Conservation (phyloP, 1,140 invertebrate genomes). For the Diabrotica undecimpunctata region DNA sequence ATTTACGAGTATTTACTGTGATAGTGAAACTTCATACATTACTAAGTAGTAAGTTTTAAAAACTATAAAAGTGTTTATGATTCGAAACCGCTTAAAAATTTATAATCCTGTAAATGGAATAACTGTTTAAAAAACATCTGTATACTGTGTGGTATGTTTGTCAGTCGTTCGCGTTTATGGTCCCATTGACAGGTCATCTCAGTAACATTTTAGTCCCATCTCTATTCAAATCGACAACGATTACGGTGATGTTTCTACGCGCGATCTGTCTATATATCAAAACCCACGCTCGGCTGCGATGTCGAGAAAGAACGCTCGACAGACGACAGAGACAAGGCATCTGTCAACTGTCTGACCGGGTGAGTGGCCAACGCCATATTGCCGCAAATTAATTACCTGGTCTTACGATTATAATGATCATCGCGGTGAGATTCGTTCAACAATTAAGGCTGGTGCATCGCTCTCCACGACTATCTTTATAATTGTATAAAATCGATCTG, state of each 20-base stretch:
- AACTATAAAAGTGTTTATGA: no score
- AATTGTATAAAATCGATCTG: no score
- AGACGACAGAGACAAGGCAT: background rate
- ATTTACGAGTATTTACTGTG: no score
- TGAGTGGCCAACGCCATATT: slow-evolving; percentile 1
- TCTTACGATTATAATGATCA: slow-evolving; percentile 1
- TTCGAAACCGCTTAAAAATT: no score
- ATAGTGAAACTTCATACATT: no score
- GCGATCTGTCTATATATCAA: background rate
- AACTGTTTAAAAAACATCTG: no score
- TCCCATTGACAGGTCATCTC: no score
- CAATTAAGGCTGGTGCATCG: background rate
- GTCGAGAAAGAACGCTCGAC: slow-evolving; percentile 1
- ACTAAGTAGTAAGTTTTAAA: no score
- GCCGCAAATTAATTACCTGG: slow-evolving; percentile 1
- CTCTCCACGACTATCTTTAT: no score
- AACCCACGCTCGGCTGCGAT: background rate
- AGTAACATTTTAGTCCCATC: background rate
- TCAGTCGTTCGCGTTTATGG: no score
- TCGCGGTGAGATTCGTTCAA: background rate
- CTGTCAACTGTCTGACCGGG: slow-evolving; percentile 1
- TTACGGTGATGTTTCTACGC: background rate
- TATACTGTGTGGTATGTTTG: no score
- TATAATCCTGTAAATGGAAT: no score
- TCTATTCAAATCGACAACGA: slow-evolving; percentile 1